Evolutionary conservation across 2,888 invertebrate genomes (phyloP).

Genomic region (Caenorhabditis japonica): DNA sequence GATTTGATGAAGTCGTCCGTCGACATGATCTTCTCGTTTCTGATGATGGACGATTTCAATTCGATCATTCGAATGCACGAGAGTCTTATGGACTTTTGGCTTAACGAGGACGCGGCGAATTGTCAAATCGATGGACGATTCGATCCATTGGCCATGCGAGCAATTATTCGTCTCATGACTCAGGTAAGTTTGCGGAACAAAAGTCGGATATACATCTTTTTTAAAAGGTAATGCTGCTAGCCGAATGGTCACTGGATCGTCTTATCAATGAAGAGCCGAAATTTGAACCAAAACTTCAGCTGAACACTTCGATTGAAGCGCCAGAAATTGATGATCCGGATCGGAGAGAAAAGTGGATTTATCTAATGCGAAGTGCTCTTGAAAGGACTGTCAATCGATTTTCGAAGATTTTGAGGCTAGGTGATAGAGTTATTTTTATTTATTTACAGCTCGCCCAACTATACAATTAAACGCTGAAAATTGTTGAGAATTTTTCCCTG

Average conservation of each 20-base stretch:
- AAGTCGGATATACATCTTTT: background rate
- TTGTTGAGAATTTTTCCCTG: too few species aligned
- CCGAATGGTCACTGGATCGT: slow-evolving; percentile 38
- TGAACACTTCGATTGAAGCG: slow-evolving; percentile 1
- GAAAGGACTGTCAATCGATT: slow-evolving; percentile 39
- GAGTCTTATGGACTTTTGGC: slow-evolving; percentile 35
- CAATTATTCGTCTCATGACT: slow-evolving; percentile 26
- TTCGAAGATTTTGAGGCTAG: slow-evolving; percentile 32
- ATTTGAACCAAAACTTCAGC: background rate
- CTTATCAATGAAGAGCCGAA: slow-evolving; percentile 11
- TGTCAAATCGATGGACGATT: slow-evolving; percentile 17
- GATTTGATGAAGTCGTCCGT: slow-evolving; percentile 35
- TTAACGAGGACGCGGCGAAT: slow-evolving; percentile 10
- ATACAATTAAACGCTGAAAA: too few species aligned
- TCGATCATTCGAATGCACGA: slow-evolving; percentile 44
- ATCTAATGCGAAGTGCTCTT: slow-evolving; percentile 1
- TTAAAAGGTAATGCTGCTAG: slow-evolving; percentile 23
- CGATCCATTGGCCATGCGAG: slow-evolving; percentile 20
- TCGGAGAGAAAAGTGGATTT: slow-evolving; percentile 27
- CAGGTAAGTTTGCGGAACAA: slow-evolving; percentile 10
- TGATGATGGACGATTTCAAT: slow-evolving; percentile 36
- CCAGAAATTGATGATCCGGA: slow-evolving; percentile 44
- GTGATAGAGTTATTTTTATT: slow-evolving; percentile 10
- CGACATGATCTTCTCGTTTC: slow-evolving; percentile 35
- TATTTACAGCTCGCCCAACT: background rate